Percentiles rank a stretch among this genome's conserved stretches.
Evolutionary conservation across 2,113 vertebrate genomes (phyloP).

Genomic region (Elanus axillaris): DNA sequence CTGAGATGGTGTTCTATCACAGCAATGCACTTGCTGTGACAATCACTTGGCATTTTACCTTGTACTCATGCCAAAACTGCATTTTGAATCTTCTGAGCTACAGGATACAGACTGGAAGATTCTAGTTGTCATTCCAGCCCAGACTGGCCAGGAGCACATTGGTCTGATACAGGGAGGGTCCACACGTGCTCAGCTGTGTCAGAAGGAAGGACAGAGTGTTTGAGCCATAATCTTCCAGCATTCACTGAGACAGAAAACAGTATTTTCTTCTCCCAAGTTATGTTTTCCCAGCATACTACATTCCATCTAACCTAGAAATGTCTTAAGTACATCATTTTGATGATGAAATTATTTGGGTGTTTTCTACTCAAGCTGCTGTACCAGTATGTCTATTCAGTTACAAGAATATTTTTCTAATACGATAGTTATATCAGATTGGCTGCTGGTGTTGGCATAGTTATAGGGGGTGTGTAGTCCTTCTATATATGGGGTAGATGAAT

Average conservation of each 20-base stretch:
- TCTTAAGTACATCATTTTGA: background rate
- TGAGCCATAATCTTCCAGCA: background rate
- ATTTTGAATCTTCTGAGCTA: constrained; percentile 11
- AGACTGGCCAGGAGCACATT: background rate
- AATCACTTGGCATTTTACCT: constrained; percentile 19
- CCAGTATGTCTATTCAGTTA: background rate
- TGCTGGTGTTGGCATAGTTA: background rate
- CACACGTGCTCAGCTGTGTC: background rate
- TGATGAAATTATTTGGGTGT: background rate
- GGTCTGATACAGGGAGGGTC: background rate
- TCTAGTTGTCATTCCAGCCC: background rate
- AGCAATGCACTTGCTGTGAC: background rate
- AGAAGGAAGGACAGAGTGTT: background rate
- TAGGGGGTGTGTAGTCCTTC: background rate
- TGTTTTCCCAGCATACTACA: background rate
- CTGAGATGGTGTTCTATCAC: background rate
- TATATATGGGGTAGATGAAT: background rate
- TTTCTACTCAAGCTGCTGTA: background rate
- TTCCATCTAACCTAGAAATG: constrained; percentile 32
- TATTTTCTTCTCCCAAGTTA: background rate
- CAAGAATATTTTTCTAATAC: background rate
- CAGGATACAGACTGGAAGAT: background rate
- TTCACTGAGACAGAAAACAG: background rate
- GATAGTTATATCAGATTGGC: background rate
- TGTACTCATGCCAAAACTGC: constrained; percentile 3